Evolutionary conservation across 2,797 vertebrate genomes (phyloP).

Genomic region (Melanotaenia boesemani): DNA sequence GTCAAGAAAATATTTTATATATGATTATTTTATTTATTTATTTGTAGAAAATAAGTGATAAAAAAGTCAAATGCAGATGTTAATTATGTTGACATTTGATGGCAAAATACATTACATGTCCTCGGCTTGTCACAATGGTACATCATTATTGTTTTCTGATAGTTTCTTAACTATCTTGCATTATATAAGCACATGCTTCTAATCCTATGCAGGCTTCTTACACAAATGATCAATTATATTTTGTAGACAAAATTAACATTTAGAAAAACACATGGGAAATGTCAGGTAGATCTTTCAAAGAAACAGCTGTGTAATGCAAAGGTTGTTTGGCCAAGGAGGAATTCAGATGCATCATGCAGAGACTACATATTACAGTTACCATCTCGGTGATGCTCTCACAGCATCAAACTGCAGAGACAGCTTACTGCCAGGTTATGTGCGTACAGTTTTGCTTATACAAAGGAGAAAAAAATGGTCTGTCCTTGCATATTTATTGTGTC

Average conservation of each 20-base stretch:
- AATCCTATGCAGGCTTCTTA: neutral
- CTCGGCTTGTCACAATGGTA: neutral
- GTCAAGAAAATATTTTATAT: neutral
- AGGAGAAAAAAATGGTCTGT: neutral
- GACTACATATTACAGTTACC: neutral
- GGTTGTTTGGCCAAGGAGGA: neutral
- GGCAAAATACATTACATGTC: neutral
- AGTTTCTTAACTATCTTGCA: neutral
- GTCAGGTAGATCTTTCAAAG: neutral
- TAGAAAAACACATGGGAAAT: neutral
- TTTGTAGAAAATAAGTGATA: neutral
- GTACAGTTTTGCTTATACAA: neutral
- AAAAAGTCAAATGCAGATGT: constrained; percentile 9
- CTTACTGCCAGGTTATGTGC: neutral
- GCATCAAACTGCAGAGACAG: neutral
- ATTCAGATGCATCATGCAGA: neutral
- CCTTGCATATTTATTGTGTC: neutral
- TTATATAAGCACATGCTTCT: neutral
- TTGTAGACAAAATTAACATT: neutral
- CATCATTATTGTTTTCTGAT: neutral
- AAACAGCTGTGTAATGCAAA: neutral
- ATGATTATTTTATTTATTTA: neutral
- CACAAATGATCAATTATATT: neutral
- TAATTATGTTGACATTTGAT: neutral
- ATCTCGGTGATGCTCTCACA: too few relatives aligned